Evolutionary conservation across 2,888 invertebrate genomes (phyloP).

Genomic region (Leptopilina syphax): DNA sequence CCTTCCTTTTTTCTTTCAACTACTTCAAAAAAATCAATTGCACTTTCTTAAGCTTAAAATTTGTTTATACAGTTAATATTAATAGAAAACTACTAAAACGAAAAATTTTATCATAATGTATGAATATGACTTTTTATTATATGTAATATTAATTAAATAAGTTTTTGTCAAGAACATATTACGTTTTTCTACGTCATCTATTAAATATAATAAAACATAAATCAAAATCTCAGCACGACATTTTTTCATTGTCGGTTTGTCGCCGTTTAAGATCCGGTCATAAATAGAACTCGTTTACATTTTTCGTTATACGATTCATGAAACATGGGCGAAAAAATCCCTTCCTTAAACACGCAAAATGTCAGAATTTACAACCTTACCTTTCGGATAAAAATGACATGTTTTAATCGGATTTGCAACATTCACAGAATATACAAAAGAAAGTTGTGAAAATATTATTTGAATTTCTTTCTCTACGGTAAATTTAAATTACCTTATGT

Average conservation of each 20-base stretch:
- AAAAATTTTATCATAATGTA: too few relatives aligned
- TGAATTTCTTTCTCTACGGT: neutral
- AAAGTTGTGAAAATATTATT: neutral
- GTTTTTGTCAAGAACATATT: too few relatives aligned
- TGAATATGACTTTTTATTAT: too few relatives aligned
- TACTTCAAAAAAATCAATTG: neutral
- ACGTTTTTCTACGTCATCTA: too few relatives aligned
- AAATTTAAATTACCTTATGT: neutral
- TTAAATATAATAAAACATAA: too few relatives aligned
- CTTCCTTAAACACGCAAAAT: constrained; percentile 70
- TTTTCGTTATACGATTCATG: constrained; percentile 60
- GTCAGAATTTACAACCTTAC: constrained; percentile 73
- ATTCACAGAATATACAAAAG: neutral
- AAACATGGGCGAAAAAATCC: constrained; percentile 72
- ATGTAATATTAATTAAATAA: too few relatives aligned
- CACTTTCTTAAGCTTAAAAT: neutral
- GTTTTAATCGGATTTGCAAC: constrained; percentile 59
- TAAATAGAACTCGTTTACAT: constrained; percentile 57
- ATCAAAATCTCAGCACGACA: neutral
- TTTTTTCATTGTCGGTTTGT: neutral
- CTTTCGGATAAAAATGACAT: constrained; percentile 64
- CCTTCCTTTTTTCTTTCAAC: neutral
- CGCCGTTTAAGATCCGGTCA: constrained; percentile 35
- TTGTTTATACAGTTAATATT: too few relatives aligned
- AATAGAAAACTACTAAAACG: too few relatives aligned